Conservation (phyloP, 2,113 vertebrate genomes). For the Carassius carassius region DNA sequence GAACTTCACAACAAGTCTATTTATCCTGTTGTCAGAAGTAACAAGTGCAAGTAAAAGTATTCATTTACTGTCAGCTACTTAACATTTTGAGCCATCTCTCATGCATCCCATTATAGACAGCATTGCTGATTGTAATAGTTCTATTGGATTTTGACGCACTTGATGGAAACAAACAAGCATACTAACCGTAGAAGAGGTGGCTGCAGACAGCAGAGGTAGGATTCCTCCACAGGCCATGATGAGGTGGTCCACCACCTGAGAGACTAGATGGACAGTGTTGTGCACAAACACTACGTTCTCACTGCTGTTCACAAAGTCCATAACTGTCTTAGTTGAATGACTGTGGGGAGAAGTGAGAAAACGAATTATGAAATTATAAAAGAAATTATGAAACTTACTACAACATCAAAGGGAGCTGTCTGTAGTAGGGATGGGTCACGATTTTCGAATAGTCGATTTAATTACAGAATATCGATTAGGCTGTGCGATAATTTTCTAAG, state of each 20-base stretch:
- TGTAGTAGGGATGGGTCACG: not conserved
- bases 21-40: not conserved
- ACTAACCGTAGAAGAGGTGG: conserved; percentile 94
- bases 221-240: conserved; percentile 98
- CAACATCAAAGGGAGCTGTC: not conserved
- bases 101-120: not conserved
- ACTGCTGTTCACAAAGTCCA: conserved; percentile 98
- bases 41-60: not conserved
- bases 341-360: conserved; percentile 66
- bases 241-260: conserved; percentile 98
- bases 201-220: conserved; percentile 93
- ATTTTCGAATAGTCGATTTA: no score
- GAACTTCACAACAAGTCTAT: not conserved
- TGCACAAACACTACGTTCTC: conserved; percentile 98
- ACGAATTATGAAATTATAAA: not conserved
- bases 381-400: not conserved
- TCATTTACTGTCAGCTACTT: not conserved
- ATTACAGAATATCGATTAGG: no score
- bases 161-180: not conserved
- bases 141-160: not conserved
- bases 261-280: conserved; percentile 96
- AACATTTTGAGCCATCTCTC: not conserved
- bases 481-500: no score
- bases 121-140: not conserved
- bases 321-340: conserved; percentile 95